Evolutionary conservation across 2,888 invertebrate genomes (phyloP).

Genomic region (Germaria angustata): DNA sequence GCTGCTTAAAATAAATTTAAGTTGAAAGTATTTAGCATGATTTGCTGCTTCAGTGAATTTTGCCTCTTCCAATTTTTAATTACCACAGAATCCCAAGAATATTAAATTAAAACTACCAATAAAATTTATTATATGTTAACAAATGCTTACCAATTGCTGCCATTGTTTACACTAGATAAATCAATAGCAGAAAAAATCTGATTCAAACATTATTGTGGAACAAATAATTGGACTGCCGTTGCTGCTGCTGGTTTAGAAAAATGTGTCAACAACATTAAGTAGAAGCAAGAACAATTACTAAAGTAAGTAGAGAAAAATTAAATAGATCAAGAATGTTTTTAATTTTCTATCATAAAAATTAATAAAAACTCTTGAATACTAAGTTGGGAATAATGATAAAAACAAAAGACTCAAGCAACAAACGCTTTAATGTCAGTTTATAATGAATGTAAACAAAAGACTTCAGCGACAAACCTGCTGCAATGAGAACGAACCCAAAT

Average conservation of each 20-base stretch:
- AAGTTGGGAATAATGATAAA: no score
- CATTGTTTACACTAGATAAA: neutral
- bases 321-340: neutral
- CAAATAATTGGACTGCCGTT: slow-evolving; percentile 12
- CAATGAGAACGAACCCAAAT: no score
- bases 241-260: slow-evolving; percentile 25
- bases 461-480: slow-evolving; percentile 29
- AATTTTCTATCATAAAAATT: neutral
- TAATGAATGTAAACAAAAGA: slow-evolving; percentile 45
- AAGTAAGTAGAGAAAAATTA: slow-evolving; percentile 53
- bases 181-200: neutral
- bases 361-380: no score
- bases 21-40: no score
- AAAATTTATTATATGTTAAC: no score
- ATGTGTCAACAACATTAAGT: slow-evolving; percentile 58
- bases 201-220: no score
- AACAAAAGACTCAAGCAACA: neutral
- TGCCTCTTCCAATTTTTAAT: no score
- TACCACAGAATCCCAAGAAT: no score
- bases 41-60: no score
- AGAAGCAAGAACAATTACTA: slow-evolving; percentile 37
- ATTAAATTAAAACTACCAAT: no score
- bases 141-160: neutral
- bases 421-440: neutral
- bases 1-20: no score